Evolutionary conservation across 2,797 vertebrate genomes (phyloP).

Genomic region (Falco concolor): DNA sequence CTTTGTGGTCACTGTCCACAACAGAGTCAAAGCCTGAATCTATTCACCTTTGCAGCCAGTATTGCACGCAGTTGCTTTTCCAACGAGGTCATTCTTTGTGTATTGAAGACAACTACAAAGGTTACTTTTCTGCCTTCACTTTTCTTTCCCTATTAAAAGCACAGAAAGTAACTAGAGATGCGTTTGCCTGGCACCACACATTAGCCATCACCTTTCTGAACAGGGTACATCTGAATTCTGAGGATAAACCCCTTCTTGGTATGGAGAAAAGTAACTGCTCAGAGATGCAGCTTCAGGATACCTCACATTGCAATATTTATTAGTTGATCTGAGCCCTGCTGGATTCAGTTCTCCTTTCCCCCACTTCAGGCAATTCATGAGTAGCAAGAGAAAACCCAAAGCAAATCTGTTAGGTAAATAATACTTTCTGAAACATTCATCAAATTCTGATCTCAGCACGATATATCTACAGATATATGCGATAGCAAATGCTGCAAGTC

Average conservation of each 20-base stretch:
- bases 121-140: not conserved
- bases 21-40: not conserved
- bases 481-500: not conserved
- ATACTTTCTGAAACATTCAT: not conserved
- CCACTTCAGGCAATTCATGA: not conserved
- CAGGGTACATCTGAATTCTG: not conserved
- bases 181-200: not conserved
- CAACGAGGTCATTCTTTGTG: fast-evolving
- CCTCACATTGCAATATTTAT: not conserved
- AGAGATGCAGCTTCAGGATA: not conserved
- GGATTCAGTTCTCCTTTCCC: not conserved
- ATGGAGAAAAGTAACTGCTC: not conserved
- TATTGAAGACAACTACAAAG: not conserved
- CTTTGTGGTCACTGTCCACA: fast-evolving
- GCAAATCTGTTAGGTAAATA: not conserved
- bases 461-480: not conserved
- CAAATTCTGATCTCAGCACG: not conserved
- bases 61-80: not conserved
- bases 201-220: not conserved
- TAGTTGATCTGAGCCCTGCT: not conserved
- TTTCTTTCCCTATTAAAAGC: not conserved
- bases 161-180: not conserved
- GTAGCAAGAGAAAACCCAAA: not conserved
- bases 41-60: not conserved
- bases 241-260: not conserved